Evolutionary conservation across 2,113 vertebrate species (phyloP).

Genomic region (Numenius arquata): DNA sequence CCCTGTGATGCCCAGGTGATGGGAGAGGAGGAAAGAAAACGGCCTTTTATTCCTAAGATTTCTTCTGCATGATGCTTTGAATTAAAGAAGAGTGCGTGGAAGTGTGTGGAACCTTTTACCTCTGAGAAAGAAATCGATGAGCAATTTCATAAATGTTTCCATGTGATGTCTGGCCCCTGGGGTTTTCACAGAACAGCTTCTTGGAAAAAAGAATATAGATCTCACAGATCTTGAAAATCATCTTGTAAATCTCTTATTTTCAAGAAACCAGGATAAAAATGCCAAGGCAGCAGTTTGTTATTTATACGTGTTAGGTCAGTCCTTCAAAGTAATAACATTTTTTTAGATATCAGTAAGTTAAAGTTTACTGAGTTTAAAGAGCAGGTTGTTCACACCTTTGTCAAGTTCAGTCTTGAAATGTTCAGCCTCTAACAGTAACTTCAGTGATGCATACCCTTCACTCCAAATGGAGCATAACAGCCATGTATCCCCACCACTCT

Average conservation of each 20-base stretch:
- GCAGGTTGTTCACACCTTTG: background rate
- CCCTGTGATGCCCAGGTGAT: background rate
- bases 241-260: background rate
- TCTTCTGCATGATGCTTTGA: background rate
- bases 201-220: background rate
- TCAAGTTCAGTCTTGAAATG: background rate
- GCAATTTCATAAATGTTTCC: conserved; percentile 4
- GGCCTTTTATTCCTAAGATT: background rate
- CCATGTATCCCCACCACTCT: background rate
- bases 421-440: background rate
- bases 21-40: background rate
- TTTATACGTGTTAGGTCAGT: background rate
- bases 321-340: background rate
- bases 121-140: conserved; percentile 4
- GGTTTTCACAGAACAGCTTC: background rate
- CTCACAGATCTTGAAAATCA: background rate
- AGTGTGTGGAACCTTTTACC: background rate
- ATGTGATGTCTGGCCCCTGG: background rate
- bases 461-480: background rate
- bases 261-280: background rate
- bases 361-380: background rate
- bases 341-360: background rate
- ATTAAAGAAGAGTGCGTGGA: background rate
- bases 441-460: background rate
- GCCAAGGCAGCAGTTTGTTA: background rate